Conservation (phyloP, 2,888 invertebrate species). For the Tinea trinotella region DNA sequence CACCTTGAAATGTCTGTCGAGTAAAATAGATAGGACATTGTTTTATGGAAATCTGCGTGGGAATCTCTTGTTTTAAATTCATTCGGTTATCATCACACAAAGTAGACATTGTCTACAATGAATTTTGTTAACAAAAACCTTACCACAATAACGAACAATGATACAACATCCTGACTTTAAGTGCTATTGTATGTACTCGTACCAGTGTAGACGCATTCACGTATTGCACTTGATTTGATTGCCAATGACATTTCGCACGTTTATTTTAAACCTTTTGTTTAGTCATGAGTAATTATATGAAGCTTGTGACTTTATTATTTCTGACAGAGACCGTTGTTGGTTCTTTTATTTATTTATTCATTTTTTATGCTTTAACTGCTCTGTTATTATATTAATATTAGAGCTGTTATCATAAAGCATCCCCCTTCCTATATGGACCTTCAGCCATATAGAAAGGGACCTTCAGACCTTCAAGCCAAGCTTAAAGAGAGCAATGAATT, state of each 20-base stretch:
- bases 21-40: constrained; percentile 4
- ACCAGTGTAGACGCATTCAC: not conserved
- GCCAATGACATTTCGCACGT: constrained; percentile 4
- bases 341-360: too few relatives aligned
- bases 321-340: too few relatives aligned
- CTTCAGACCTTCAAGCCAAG: too few relatives aligned
- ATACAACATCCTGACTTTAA: not conserved
- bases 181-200: not conserved
- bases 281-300: not conserved
- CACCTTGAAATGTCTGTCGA: constrained; percentile 7
- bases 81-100: not conserved
- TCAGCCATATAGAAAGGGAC: too few relatives aligned
- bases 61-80: not conserved
- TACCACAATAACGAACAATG: not conserved
- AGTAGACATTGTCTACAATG: not conserved
- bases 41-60: constrained; percentile 7
- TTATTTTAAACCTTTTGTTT: not conserved
- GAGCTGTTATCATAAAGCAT: too few relatives aligned
- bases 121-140: constrained; percentile 3
- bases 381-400: too few relatives aligned
- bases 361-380: too few relatives aligned
- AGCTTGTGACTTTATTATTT: not conserved
- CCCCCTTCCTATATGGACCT: too few relatives aligned
- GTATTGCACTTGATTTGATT: not conserved
- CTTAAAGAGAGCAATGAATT: too few relatives aligned